phyloP scores from a whole-genome alignment of 2,888 invertebrate genomes.

The Aproaerema taeniolella region DNA sequence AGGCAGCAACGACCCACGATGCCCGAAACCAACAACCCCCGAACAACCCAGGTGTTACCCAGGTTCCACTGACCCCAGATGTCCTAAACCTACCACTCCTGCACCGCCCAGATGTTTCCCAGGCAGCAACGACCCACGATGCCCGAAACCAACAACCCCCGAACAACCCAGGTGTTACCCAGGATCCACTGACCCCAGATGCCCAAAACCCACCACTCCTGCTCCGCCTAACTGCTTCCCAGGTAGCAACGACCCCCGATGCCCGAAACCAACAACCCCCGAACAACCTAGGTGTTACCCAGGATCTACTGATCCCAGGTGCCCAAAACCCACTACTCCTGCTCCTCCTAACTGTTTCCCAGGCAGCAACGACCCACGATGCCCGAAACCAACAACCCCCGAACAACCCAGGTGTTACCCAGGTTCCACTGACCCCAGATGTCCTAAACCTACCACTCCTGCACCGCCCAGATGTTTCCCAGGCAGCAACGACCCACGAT shows the following conservation, averaged over 20 bases:
- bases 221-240: slow-evolving; percentile 19
- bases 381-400: slow-evolving; percentile 28
- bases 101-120: slow-evolving; percentile 37
- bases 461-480: slow-evolving; percentile 35
- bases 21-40: slow-evolving; percentile 27
- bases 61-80: slow-evolving; percentile 30
- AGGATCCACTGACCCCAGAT: slow-evolving; percentile 28
- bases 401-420: slow-evolving; percentile 19
- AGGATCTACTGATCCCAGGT: slow-evolving; percentile 36
- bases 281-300: slow-evolving; percentile 35
- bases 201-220: slow-evolving; percentile 31
- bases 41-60: slow-evolving; percentile 30
- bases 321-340: slow-evolving; percentile 28
- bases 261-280: slow-evolving; percentile 27
- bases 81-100: slow-evolving; percentile 25
- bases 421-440: slow-evolving; percentile 29
- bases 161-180: slow-evolving; percentile 29
- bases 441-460: slow-evolving; percentile 28
- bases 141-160: slow-evolving; percentile 34
- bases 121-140: slow-evolving; percentile 39
- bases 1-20: slow-evolving; percentile 33
- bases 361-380: slow-evolving; percentile 38
- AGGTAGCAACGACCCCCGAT: slow-evolving; percentile 29
- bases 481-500: slow-evolving; percentile 36
- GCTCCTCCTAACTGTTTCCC: slow-evolving; percentile 36